These are phyloP conservation scores for Bursaphelenchus mucronatus DNA, from an alignment of 1,140 invertebrate genomes.

Conservation along the genomic window DNA sequence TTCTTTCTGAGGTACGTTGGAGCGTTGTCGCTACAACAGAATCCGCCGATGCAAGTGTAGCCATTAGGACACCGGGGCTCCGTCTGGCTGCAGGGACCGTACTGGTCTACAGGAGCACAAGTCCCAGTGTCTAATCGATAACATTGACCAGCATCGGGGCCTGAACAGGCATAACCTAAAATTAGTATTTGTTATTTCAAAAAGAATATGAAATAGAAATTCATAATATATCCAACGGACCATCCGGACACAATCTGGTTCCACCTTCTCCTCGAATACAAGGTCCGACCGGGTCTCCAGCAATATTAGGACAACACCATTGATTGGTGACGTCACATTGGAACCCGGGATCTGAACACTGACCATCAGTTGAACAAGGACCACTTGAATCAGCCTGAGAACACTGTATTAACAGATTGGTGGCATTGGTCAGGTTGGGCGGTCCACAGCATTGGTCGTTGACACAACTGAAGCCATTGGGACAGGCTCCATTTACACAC, in stretches of 20 bases:
- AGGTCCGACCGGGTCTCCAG: conserved; percentile 37
- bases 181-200: not conserved
- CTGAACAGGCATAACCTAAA: conserved; percentile 23
- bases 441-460: conserved; percentile 53
- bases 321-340: conserved; percentile 15
- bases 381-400: conserved; percentile 39
- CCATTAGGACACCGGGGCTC: conserved; percentile 21
- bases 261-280: conserved; percentile 44
- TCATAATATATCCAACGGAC: not conserved
- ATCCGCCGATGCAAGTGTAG: conserved; percentile 20
- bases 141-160: conserved; percentile 19
- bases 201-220: conserved; percentile 7
- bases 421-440: conserved; percentile 11
- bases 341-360: conserved; percentile 36
- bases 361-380: conserved; percentile 39
- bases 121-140: conserved; percentile 21
- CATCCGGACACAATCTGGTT: conserved; percentile 39
- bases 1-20: conserved; percentile 26
- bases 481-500: conserved; percentile 55
- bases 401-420: conserved; percentile 31
- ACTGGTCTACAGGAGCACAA: conserved; percentile 27
- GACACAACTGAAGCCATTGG: conserved; percentile 47
- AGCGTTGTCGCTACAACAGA: conserved; percentile 20
- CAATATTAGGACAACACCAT: conserved; percentile 20
- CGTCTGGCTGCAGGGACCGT: conserved; percentile 19